These are phyloP conservation scores for Cheilosia soror DNA, from an alignment of 2,888 invertebrate genomes.

Conservation along the genomic window DNA sequence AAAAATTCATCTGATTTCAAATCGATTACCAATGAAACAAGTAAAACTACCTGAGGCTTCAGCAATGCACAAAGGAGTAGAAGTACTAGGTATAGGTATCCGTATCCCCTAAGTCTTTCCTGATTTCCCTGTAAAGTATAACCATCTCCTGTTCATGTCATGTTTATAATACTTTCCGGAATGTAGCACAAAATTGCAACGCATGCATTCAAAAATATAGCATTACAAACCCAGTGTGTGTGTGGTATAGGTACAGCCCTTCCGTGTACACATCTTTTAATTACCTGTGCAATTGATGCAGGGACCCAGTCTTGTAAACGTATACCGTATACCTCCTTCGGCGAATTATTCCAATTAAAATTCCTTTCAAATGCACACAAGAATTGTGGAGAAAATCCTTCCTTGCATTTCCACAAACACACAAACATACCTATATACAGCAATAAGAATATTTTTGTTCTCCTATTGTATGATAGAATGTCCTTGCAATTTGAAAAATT, in stretches of 20 bases:
- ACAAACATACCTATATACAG: not conserved
- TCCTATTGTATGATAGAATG: constrained; percentile 37
- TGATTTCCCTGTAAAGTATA: too few species aligned
- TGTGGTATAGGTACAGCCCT: not conserved
- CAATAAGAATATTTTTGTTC: constrained; percentile 3
- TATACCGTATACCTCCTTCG: constrained; percentile 14
- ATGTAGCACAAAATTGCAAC: too few species aligned
- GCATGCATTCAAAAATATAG: too few species aligned
- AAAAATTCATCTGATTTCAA: too few species aligned
- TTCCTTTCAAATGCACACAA: constrained; percentile 44
- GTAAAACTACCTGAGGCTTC: too few species aligned
- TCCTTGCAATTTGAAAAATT: constrained; percentile 60
- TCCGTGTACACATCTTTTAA: constrained; percentile 42
- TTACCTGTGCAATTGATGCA: constrained; percentile 48
- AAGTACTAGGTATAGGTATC: too few species aligned
- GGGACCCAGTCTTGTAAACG: not conserved
- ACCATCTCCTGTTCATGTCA: too few species aligned
- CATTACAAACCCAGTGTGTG: too few species aligned
- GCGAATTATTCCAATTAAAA: constrained; percentile 62
- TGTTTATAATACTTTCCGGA: too few species aligned
- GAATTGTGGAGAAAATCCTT: constrained; percentile 21
- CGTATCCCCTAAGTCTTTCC: too few species aligned
- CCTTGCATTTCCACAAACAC: not conserved
- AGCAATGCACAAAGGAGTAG: too few species aligned
- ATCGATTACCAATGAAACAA: too few species aligned